These are phyloP conservation scores for Stenodema calcarata DNA, from an alignment of 2,888 invertebrate genomes.

Conservation along the genomic window DNA sequence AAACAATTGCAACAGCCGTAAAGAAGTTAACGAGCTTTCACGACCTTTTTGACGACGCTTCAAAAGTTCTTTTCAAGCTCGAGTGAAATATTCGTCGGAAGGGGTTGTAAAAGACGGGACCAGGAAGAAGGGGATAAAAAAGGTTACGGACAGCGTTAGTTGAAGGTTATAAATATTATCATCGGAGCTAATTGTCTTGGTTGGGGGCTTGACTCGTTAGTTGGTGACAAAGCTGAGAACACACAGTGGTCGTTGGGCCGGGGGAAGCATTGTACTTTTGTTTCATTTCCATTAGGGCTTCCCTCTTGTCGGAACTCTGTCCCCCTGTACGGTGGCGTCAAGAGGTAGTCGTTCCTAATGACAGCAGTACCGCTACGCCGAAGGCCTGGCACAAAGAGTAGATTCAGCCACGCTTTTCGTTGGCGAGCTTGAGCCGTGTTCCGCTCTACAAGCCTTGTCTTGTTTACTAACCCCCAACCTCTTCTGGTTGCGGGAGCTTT, in stretches of 20 bases:
- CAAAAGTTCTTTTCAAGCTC: slow-evolving; percentile 21
- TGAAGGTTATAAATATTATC: slow-evolving; percentile 39
- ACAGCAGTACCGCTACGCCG: not conserved
- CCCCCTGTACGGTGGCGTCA: not conserved
- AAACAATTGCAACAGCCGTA: slow-evolving; percentile 4
- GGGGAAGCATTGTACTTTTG: slow-evolving; percentile 32
- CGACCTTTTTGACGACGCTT: not conserved
- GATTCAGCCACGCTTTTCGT: not conserved
- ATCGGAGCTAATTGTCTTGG: slow-evolving; percentile 37
- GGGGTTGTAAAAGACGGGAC: not conserved
- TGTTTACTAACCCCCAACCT: not conserved
- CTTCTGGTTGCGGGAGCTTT: not conserved
- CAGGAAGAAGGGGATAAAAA: not conserved
- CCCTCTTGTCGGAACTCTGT: not conserved
- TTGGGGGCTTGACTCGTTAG: slow-evolving; percentile 39
- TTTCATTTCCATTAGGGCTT: slow-evolving; percentile 45
- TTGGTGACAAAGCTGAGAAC: slow-evolving; percentile 11
- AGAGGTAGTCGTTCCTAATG: slow-evolving; percentile 8
- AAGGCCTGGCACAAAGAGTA: not conserved
- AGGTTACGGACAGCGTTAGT: slow-evolving; percentile 13
- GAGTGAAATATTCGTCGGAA: slow-evolving; percentile 20
- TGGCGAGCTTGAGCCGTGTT: not conserved
- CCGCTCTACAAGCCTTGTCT: not conserved
- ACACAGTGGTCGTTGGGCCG: slow-evolving; percentile 21
- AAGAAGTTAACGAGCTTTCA: slow-evolving; percentile 25